Evolutionary conservation across 2,888 invertebrate genomes (phyloP), one percentile per base, ranked within the genome.

Genomic region (Trichogramma evanescens): DNA sequence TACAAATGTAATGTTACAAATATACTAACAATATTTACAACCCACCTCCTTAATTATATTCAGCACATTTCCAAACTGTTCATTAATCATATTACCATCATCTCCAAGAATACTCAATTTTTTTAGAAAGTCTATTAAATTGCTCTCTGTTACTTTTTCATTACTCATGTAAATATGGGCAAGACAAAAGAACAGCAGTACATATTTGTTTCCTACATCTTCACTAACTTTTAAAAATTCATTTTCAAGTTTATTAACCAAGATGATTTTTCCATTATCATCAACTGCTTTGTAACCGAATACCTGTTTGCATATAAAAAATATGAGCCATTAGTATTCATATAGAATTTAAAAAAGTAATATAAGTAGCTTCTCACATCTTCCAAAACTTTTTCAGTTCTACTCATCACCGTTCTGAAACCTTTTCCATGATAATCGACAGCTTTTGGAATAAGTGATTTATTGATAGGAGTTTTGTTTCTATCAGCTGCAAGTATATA

Each of bases 121-220:
- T 1, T 66, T 67, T 8, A 84, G 70, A 56, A 83, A 82, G 43
- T 75, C 75, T 78, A 79, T 82, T 26, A 26, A 26, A 26, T 26
- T 26, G 83, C 83, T 82, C 76, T 82, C 82, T 67, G 74, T 79
- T 0, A 82, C 81, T 1, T 76, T 68, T 6, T 79, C 80, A 4
- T 81, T 80, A 7, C 71, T 74, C 83, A 84, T 84, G 60, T 75
- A 84, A 43, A 84, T 82, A 61, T 84, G 84, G 4, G 76, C 72
- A 0, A 84, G 76, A 0, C 79, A 72, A 6, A 82, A 76, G 45
- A 80, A 72, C 13, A 84, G 67, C 6, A 84, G 60, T 46, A 72
- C 76, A 46, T 80, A 80, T 74, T 67, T 79, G 74, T 65, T 78
- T 74, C n/a, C 75, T 66, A 61, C 77, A 66, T 63, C 71, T 68